Percentiles rank a stretch among this genome's conserved stretches.
These are phyloP conservation scores for Lepus europaeus DNA, from an alignment of 2,113 vertebrate species.

Conservation along the genomic window DNA sequence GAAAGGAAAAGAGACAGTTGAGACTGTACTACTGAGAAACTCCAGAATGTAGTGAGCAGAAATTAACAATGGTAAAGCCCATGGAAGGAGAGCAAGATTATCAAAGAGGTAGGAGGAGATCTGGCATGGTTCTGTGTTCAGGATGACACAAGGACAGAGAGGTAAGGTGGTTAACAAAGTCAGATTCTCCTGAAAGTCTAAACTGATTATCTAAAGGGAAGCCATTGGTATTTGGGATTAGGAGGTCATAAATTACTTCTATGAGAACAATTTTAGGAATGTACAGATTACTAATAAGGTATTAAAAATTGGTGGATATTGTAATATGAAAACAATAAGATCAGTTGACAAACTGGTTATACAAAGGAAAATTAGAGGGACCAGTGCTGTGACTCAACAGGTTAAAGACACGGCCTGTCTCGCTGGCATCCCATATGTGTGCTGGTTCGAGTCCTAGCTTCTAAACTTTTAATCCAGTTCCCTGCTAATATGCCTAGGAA, in stretches of 20 bases:
- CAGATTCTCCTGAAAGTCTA: not conserved
- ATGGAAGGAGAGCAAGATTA: constrained; percentile 8
- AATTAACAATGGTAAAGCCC: not conserved
- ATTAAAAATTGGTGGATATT: not conserved
- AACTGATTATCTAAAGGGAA: not conserved
- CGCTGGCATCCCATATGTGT: too few relatives aligned
- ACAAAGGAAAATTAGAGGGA: not conserved
- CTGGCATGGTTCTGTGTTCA: not conserved
- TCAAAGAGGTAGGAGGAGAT: not conserved
- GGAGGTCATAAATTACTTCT: not conserved
- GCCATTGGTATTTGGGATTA: not conserved
- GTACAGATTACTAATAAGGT: not conserved
- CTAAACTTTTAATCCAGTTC: too few relatives aligned
- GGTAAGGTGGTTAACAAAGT: not conserved
- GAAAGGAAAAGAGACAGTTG: not conserved
- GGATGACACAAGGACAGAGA: not conserved
- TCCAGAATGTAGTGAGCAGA: not conserved
- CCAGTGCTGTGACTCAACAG: too few relatives aligned
- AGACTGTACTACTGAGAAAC: not conserved
- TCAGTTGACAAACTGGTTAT: not conserved
- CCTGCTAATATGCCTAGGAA: too few relatives aligned
- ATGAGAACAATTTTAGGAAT: not conserved
- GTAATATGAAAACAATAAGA: constrained; percentile 36
- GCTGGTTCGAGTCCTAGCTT: too few relatives aligned
- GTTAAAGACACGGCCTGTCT: too few relatives aligned